phyloP scores from a whole-genome alignment of 1,140 invertebrate genomes.

The Bathynomus jamesi region DNA sequence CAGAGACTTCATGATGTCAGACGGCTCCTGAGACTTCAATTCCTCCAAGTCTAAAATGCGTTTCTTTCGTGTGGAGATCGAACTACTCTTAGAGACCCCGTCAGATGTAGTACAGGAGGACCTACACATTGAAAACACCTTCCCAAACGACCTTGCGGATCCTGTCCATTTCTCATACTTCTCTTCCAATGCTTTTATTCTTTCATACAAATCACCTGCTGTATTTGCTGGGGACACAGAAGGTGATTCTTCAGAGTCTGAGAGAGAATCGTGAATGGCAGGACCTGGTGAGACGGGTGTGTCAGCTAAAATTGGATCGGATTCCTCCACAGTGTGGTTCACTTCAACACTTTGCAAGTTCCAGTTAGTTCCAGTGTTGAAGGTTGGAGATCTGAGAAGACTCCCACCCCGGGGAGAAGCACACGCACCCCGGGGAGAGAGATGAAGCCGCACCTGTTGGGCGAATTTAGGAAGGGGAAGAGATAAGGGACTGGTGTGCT shows the following conservation, averaged over 20 bases:
- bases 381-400: slow-evolving; percentile 26
- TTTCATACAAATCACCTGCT: slow-evolving; percentile 60
- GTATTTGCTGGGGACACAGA: slow-evolving; percentile 39
- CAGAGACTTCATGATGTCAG: slow-evolving; percentile 86
- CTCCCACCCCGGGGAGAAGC: slow-evolving; percentile 37
- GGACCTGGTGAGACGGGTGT: slow-evolving; percentile 31
- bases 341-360: slow-evolving; percentile 3
- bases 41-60: slow-evolving; percentile 55
- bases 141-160: slow-evolving; percentile 23
- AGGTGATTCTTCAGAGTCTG: slow-evolving; percentile 37
- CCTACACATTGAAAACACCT: slow-evolving; percentile 5
- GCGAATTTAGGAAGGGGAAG: slow-evolving; percentile 78
- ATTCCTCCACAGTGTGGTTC: slow-evolving; percentile 13
- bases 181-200: slow-evolving; percentile 80
- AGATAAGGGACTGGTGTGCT: slow-evolving; percentile 53
- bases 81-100: slow-evolving; percentile 24
- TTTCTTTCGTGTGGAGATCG: slow-evolving; percentile 46
- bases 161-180: slow-evolving; percentile 81
- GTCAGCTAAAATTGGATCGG: slow-evolving; percentile 18
- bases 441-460: slow-evolving; percentile 51
- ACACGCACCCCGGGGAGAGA: slow-evolving; percentile 34
- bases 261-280: slow-evolving; percentile 27
- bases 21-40: slow-evolving; percentile 60
- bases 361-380: slow-evolving; percentile 16
- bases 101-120: slow-evolving; percentile 24